Evolutionary conservation across 2,113 vertebrate species (phyloP).

Genomic region (Gymnorhina tibicen): DNA sequence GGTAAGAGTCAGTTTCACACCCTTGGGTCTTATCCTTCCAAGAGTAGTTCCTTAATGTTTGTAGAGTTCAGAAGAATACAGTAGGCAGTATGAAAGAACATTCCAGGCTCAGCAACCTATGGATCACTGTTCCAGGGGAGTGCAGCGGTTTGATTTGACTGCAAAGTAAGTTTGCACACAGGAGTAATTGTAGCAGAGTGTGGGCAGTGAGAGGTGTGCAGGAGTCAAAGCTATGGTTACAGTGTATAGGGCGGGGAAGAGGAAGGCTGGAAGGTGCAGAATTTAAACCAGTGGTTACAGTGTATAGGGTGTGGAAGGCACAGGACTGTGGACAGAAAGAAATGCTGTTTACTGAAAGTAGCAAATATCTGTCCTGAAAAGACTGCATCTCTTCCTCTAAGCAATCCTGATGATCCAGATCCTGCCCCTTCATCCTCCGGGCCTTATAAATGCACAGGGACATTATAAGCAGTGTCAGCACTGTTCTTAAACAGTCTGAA

Average conservation of each 20-base stretch:
- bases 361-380: not conserved
- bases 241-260: rapidly evolving
- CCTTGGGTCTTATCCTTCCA: not conserved
- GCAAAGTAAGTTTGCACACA: rapidly evolving
- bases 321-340: not conserved
- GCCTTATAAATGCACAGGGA: not conserved
- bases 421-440: not conserved
- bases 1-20: not conserved
- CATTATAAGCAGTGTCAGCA: rapidly evolving
- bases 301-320: not conserved
- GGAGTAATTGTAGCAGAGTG: not conserved
- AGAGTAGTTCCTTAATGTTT: not conserved
- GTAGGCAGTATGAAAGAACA: not conserved
- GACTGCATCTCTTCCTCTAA: not conserved
- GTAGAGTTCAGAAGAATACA: not conserved
- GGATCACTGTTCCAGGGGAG: not conserved
- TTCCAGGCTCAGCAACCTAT: not conserved
- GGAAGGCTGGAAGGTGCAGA: rapidly evolving
- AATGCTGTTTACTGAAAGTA: not conserved
- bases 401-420: not conserved
- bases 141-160: not conserved
- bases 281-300: not conserved
- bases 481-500: too few relatives aligned
- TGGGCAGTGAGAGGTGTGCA: not conserved
- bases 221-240: rapidly evolving